Evolutionary conservation across 1,140 invertebrate species (phyloP).

Genomic region (Mizuhopecten yessoensis): DNA sequence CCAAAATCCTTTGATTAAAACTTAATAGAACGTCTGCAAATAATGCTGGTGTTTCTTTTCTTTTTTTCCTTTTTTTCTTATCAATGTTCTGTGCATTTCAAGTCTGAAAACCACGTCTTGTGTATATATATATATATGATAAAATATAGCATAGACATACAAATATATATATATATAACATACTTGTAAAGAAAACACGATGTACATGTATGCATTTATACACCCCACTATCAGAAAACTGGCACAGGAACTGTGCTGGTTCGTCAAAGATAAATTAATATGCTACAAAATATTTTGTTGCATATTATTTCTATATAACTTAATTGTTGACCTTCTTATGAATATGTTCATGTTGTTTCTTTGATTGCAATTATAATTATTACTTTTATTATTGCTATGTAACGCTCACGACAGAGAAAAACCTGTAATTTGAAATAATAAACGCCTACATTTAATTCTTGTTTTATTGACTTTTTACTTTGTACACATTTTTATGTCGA

Average conservation of each 20-base stretch:
- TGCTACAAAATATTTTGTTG: constrained; percentile 20
- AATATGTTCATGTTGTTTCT: constrained; percentile 39
- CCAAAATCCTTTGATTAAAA: constrained; percentile 34
- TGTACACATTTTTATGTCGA: neutral
- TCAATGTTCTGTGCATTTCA: constrained; percentile 10
- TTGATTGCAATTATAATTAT: neutral
- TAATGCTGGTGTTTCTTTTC: neutral
- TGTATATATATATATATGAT: constrained; percentile 6
- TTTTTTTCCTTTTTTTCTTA: neutral
- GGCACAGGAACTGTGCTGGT: neutral
- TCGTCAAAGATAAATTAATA: neutral
- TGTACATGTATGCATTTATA: neutral
- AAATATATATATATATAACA: constrained; percentile 4
- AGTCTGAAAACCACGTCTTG: constrained; percentile 11
- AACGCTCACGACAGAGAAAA: constrained; percentile 1
- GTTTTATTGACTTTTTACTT: neutral
- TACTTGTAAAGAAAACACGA: constrained; percentile 6
- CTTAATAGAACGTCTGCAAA: neutral
- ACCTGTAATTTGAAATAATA: constrained; percentile 40
- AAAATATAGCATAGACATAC: constrained; percentile 5
- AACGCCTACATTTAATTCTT: neutral
- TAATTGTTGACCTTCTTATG: constrained; percentile 9
- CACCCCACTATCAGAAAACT: constrained; percentile 6
- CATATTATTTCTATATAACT: neutral
- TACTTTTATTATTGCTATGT: neutral